Evolutionary conservation across 2,113 vertebrate species (phyloP).

Genomic region (Megaceryle torquata): DNA sequence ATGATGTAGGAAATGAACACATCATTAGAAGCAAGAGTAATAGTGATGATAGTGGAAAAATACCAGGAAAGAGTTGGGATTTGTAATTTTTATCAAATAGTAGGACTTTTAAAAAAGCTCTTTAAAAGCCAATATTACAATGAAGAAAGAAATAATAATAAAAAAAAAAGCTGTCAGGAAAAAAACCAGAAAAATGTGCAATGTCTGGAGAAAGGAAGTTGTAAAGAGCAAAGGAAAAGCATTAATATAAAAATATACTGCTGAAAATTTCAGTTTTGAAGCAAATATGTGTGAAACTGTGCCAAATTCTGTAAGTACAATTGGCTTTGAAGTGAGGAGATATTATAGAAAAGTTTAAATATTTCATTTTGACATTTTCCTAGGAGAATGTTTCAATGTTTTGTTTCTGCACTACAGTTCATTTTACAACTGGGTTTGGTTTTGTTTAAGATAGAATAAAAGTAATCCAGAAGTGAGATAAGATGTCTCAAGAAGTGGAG

Average conservation of each 20-base stretch:
- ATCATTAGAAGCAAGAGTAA: background rate
- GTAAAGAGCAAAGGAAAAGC: background rate
- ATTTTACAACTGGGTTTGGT: background rate
- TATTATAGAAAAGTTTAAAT: background rate
- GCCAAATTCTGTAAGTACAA: background rate
- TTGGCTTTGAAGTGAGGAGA: background rate
- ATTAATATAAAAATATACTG: background rate
- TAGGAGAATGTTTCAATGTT: background rate
- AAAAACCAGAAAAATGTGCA: background rate
- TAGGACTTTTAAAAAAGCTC: background rate
- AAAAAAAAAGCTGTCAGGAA: background rate
- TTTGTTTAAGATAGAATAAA: background rate
- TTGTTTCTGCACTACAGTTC: background rate
- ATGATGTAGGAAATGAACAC: rapidly evolving
- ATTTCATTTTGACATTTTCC: background rate
- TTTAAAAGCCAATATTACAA: background rate
- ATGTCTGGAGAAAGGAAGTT: conserved; percentile 2
- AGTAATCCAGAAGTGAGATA: background rate
- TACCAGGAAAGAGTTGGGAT: background rate
- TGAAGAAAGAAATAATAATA: background rate
- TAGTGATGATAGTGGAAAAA: background rate
- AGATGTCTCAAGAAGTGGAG: background rate
- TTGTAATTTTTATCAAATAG: background rate
- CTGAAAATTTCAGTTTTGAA: background rate
- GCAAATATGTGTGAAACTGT: background rate